These are phyloP conservation scores for Anableps anableps DNA, from an alignment of 2,797 vertebrate genomes.

Conservation along the genomic window DNA sequence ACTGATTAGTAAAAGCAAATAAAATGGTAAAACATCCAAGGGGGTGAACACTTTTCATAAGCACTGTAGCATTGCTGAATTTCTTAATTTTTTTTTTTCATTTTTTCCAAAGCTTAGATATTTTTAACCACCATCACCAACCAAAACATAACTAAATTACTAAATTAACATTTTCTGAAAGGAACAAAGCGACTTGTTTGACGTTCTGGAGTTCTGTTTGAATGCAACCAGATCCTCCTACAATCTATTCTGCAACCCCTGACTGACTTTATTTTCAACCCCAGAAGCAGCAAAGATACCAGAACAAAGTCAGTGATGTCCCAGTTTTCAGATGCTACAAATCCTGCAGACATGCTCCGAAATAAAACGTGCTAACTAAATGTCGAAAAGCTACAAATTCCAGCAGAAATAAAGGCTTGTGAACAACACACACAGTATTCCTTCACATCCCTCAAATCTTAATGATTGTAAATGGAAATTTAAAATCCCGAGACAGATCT, in stretches of 20 bases:
- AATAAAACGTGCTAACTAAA: not conserved
- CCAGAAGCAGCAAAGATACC: not conserved
- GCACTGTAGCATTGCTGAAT: not conserved
- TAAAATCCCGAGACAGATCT: slow-evolving; percentile 19
- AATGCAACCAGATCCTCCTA: not conserved
- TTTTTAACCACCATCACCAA: not conserved
- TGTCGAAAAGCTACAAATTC: not conserved
- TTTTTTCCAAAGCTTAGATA: not conserved
- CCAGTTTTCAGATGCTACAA: slow-evolving; percentile 17
- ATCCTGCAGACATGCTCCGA: not conserved
- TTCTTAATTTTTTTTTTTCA: not conserved
- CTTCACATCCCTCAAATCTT: not conserved
- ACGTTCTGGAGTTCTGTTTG: not conserved
- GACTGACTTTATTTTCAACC: slow-evolving; percentile 1
- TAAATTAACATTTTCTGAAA: not conserved
- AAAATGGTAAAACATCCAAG: not conserved
- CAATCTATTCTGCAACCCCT: slow-evolving; percentile 3
- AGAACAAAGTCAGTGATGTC: slow-evolving; percentile 9
- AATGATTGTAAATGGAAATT: slow-evolving; percentile 18
- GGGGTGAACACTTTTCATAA: not conserved
- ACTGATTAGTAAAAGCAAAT: not conserved
- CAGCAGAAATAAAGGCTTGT: not conserved
- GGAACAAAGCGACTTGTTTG: not conserved
- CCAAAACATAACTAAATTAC: not conserved
- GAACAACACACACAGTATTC: slow-evolving; percentile 12